These are phyloP conservation scores for Samia ricini DNA, from an alignment of 1,140 invertebrate genomes.

Conservation along the genomic window DNA sequence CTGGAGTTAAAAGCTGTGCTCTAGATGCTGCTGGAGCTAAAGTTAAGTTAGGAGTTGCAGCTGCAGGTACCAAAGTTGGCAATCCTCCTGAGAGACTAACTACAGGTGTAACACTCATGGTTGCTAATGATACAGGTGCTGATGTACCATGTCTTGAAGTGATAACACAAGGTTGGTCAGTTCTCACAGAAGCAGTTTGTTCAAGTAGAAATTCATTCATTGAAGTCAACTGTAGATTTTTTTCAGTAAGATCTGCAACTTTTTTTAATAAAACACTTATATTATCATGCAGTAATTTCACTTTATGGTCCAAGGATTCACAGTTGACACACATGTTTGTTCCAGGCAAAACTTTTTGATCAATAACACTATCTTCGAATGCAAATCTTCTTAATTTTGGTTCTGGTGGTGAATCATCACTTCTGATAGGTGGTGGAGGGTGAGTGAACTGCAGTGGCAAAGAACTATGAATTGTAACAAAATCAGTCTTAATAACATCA, in stretches of 20 bases:
- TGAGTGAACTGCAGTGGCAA: constrained; percentile 43
- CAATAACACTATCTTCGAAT: constrained; percentile 48
- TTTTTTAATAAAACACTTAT: constrained; percentile 68
- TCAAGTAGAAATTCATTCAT: constrained; percentile 73
- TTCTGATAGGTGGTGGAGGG: constrained; percentile 49
- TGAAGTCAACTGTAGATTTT: constrained; percentile 66
- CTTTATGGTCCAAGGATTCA: constrained; percentile 63
- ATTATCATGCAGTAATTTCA: constrained; percentile 69
- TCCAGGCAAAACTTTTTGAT: constrained; percentile 46
- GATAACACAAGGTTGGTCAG: constrained; percentile 65
- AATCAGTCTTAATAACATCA: constrained; percentile 43
- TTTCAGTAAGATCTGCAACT: constrained; percentile 65
- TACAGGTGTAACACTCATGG: constrained; percentile 69
- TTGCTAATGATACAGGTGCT: constrained; percentile 67
- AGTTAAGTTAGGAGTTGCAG: constrained; percentile 59
- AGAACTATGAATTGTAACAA: constrained; percentile 30
- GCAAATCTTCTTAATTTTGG: constrained; percentile 62
- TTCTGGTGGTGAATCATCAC: constrained; percentile 63
- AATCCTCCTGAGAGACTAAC: constrained; percentile 65
- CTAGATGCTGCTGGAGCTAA: constrained; percentile 63
- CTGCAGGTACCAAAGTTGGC: constrained; percentile 58
- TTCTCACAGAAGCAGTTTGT: constrained; percentile 60
- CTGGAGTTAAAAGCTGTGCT: constrained; percentile 65
- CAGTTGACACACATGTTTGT: constrained; percentile 54
- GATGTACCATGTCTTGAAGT: constrained; percentile 69